These are phyloP conservation scores for Corella eumyota DNA, from an alignment of 23 tunicate genomes.

Conservation along the genomic window DNA sequence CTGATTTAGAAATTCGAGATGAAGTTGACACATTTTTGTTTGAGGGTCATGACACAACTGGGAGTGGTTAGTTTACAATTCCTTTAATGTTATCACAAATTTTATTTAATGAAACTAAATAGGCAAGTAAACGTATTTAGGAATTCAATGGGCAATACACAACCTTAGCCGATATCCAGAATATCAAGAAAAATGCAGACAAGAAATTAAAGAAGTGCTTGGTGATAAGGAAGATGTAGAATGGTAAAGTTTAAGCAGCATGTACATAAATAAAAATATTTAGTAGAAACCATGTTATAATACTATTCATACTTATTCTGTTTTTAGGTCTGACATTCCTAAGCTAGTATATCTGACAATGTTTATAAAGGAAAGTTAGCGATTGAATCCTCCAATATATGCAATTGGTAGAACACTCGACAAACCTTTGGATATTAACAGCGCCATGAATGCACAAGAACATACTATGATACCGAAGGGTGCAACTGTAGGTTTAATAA, in stretches of 20 bases:
- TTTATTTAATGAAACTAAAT: no score
- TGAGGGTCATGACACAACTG: conserved; percentile 83
- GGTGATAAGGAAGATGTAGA: neutral
- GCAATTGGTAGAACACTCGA: conserved; percentile 10
- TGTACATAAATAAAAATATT: no score
- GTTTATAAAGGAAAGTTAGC: conserved; percentile 62
- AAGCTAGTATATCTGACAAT: conserved; percentile 28
- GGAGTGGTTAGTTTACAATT: conserved; percentile 62
- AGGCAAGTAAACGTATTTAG: no score
- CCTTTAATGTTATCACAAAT: no score
- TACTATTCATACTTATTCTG: no score
- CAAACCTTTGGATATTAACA: conserved; percentile 2
- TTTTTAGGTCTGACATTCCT: conserved; percentile 26
- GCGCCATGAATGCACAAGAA: neutral
- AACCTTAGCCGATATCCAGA: conserved; percentile 1
- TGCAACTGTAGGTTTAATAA: neutral
- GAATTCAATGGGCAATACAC: neutral
- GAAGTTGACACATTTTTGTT: conserved; percentile 84
- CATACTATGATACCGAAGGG: neutral
- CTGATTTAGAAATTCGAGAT: conserved; percentile 63
- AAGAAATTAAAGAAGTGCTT: neutral
- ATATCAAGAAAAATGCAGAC: conserved; percentile 5
- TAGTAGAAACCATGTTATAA: no score
- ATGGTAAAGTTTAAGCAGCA: neutral
- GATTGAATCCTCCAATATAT: conserved; percentile 37